Conservation (phyloP, 2,888 invertebrate genomes). For the Chorisops tibialis region DNA sequence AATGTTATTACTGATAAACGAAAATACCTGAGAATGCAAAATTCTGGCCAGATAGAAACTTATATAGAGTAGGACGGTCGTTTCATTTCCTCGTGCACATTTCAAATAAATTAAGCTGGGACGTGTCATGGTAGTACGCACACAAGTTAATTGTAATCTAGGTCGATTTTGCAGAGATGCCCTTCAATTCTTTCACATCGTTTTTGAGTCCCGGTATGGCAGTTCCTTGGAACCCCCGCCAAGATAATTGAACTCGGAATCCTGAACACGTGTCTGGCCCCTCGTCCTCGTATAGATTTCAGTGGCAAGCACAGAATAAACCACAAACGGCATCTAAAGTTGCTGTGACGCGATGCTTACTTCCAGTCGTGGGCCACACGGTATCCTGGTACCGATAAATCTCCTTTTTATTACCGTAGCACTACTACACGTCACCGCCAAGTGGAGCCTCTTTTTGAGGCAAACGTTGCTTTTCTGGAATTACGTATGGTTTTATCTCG, state of each 20-base stretch:
- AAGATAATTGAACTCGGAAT: constrained; percentile 16
- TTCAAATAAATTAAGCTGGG: too few species aligned
- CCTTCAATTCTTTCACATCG: too few species aligned
- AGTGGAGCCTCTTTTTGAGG: constrained; percentile 17
- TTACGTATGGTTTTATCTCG: background rate
- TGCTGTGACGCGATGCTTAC: constrained; percentile 1
- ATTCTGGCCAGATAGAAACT: too few species aligned
- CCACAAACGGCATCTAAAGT: constrained; percentile 4
- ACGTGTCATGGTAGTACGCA: too few species aligned
- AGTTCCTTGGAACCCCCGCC: too few species aligned
- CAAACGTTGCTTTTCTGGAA: background rate
- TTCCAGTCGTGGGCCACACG: background rate
- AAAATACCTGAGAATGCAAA: background rate
- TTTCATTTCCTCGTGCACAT: too few species aligned
- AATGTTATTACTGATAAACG: background rate
- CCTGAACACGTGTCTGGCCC: constrained; percentile 19
- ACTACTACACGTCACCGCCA: constrained; percentile 21
- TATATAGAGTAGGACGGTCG: too few species aligned
- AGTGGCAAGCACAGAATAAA: constrained; percentile 3
- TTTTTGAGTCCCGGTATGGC: too few species aligned
- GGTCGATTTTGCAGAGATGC: too few species aligned
- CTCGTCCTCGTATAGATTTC: background rate
- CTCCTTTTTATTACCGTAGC: constrained; percentile 20
- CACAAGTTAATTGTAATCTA: too few species aligned
- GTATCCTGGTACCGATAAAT: constrained; percentile 21